These are phyloP conservation scores for Echiichthys vipera DNA, from an alignment of 2,797 vertebrate species.

Conservation along the genomic window DNA sequence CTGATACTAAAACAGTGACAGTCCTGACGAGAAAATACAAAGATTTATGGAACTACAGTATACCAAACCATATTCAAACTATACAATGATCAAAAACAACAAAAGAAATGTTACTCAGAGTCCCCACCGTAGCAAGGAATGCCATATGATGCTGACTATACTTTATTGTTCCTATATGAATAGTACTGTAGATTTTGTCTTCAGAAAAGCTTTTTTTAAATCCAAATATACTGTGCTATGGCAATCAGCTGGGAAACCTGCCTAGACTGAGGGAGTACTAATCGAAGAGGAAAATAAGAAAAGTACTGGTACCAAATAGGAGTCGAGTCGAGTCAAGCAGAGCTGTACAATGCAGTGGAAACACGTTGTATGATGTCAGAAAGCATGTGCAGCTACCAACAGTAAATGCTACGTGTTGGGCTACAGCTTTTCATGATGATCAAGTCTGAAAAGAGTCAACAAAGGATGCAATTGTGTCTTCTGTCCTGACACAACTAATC, in stretches of 20 bases:
- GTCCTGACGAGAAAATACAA: background rate
- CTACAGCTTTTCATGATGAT: no score
- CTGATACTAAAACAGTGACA: slow-evolving; percentile 24
- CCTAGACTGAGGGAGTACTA: no score
- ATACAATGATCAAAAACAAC: no score
- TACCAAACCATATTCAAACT: background rate
- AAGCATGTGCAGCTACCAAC: background rate
- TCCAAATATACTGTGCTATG: background rate
- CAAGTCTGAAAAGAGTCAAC: no score
- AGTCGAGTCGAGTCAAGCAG: no score
- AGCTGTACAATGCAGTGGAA: no score
- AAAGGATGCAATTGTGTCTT: no score
- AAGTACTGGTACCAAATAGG: no score
- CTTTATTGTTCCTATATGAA: background rate
- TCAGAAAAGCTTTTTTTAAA: background rate
- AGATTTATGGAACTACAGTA: background rate
- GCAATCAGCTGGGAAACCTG: no score
- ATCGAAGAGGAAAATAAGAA: no score
- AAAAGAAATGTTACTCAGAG: no score
- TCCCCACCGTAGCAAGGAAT: background rate
- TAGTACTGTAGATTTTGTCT: background rate
- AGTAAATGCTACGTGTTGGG: background rate
- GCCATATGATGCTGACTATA: background rate
- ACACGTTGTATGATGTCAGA: no score
- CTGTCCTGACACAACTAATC: background rate